These are phyloP conservation scores for Harpagifer antarcticus DNA, from an alignment of 2,797 vertebrate genomes.

Conservation along the genomic window DNA sequence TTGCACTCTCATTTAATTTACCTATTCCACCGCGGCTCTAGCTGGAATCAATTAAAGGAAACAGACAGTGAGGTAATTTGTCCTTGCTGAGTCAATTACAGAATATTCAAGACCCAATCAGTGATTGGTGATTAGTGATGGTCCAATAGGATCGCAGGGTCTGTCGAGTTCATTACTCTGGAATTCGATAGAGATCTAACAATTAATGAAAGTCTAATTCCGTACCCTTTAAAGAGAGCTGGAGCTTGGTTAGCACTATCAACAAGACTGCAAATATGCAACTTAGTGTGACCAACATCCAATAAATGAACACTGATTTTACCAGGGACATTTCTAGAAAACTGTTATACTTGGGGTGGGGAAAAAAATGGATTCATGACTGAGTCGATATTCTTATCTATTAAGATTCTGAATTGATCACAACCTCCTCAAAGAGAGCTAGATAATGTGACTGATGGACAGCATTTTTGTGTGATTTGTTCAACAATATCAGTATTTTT, in stretches of 20 bases:
- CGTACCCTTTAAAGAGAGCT: conserved; percentile 16
- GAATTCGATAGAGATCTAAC: conserved; percentile 72
- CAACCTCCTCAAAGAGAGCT: too few relatives aligned
- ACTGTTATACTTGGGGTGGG: neutral
- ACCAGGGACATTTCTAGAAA: neutral
- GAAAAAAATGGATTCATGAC: neutral
- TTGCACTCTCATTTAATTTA: conserved; percentile 59
- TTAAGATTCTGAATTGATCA: neutral
- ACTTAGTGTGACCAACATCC: neutral
- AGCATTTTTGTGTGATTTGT: too few relatives aligned
- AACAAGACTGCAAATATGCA: conserved; percentile 1
- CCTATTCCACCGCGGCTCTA: conserved; percentile 35
- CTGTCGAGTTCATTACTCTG: conserved; percentile 78
- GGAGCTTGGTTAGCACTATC: conserved; percentile 31
- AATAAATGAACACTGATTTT: neutral
- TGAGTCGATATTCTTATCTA: too few relatives aligned
- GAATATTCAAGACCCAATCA: conserved; percentile 67
- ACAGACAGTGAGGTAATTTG: conserved; percentile 61
- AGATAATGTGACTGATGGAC: too few relatives aligned
- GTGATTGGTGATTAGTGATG: conserved; percentile 73
- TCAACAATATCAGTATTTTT: too few relatives aligned
- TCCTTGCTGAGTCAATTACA: conserved; percentile 68
- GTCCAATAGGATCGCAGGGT: conserved; percentile 66
- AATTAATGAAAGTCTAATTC: conserved; percentile 67
- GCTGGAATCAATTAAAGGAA: conserved; percentile 71